phyloP scores from a whole-genome alignment of 2,113 vertebrate species.

The Atractosteus spatula region DNA sequence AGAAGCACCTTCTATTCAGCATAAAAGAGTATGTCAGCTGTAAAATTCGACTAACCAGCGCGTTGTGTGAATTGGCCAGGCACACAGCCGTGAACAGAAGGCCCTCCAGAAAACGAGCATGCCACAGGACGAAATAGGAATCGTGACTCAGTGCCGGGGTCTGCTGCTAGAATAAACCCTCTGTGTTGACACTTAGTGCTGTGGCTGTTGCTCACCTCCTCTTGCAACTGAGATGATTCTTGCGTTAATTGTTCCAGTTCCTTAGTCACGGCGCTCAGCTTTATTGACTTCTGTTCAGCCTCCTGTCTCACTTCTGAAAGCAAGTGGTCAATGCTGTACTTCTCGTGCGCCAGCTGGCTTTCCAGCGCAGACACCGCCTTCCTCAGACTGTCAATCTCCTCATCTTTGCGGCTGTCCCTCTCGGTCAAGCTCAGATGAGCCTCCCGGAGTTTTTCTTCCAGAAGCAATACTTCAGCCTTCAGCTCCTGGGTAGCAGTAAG shows the following conservation, averaged over 20 bases:
- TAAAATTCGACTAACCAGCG: slow-evolving; percentile 59
- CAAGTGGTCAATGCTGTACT: slow-evolving; percentile 45
- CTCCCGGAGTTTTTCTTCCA: slow-evolving; percentile 63
- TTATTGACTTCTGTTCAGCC: slow-evolving; percentile 63
- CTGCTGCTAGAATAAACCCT: too few relatives aligned
- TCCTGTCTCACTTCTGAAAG: slow-evolving; percentile 60
- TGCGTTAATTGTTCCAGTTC: slow-evolving; percentile 62
- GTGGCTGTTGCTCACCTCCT: slow-evolving; percentile 69
- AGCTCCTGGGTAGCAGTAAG: slow-evolving; percentile 57
- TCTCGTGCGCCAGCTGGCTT: slow-evolving; percentile 63
- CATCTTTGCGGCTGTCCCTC: slow-evolving; percentile 56
- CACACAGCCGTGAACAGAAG: not conserved
- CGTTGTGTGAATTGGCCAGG: slow-evolving; percentile 47
- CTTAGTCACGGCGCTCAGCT: slow-evolving; percentile 64
- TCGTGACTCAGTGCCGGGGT: too few relatives aligned
- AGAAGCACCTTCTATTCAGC: slow-evolving; percentile 27
- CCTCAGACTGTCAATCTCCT: slow-evolving; percentile 61
- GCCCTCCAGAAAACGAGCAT: too few relatives aligned
- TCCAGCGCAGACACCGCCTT: slow-evolving; percentile 55
- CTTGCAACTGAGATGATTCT: slow-evolving; percentile 59
- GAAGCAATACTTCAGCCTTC: slow-evolving; percentile 50
- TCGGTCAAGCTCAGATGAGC: slow-evolving; percentile 47
- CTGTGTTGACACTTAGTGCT: too few relatives aligned
- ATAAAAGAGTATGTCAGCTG: slow-evolving; percentile 60
- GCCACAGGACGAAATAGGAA: too few relatives aligned